Conservation (phyloP, 2,888 invertebrate species). For the Campaea margaritaria region DNA sequence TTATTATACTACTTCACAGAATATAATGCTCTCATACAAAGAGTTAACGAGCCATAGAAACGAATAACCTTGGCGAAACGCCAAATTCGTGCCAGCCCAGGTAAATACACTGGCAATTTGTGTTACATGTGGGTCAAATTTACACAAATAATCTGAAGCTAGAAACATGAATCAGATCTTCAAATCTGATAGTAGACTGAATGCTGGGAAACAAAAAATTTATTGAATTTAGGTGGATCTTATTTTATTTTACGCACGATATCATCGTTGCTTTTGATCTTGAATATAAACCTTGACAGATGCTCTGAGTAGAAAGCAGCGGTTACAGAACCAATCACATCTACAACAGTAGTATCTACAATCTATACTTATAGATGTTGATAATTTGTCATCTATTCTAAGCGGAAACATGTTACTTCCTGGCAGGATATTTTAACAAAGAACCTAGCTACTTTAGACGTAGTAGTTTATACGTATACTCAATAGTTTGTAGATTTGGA, state of each 20-base stretch:
- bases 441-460: conserved; percentile 5
- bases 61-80: conserved; percentile 66
- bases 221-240: too few relatives aligned
- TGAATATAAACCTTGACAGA: too few relatives aligned
- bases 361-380: not conserved
- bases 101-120: conserved; percentile 42
- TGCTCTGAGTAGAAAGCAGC: too few relatives aligned
- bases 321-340: too few relatives aligned
- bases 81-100: conserved; percentile 63
- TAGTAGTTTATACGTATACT: conserved; percentile 11
- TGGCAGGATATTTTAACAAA: conserved; percentile 22
- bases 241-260: too few relatives aligned
- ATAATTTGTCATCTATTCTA: conserved; percentile 24
- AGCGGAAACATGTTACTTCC: conserved; percentile 24
- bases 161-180: not conserved
- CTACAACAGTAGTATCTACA: too few relatives aligned
- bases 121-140: conserved; percentile 22
- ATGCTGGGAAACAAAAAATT: too few relatives aligned
- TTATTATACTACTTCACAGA: conserved; percentile 40
- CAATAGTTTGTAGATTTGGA: conserved; percentile 36
- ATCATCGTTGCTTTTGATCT: too few relatives aligned
- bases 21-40: conserved; percentile 51
- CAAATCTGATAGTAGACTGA: not conserved
- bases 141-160: conserved; percentile 8
- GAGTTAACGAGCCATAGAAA: conserved; percentile 67